Percentiles rank a stretch among this genome's conserved stretches.
phyloP scores from a whole-genome alignment of 2,888 invertebrate species.

The Aproaerema taeniolella region DNA sequence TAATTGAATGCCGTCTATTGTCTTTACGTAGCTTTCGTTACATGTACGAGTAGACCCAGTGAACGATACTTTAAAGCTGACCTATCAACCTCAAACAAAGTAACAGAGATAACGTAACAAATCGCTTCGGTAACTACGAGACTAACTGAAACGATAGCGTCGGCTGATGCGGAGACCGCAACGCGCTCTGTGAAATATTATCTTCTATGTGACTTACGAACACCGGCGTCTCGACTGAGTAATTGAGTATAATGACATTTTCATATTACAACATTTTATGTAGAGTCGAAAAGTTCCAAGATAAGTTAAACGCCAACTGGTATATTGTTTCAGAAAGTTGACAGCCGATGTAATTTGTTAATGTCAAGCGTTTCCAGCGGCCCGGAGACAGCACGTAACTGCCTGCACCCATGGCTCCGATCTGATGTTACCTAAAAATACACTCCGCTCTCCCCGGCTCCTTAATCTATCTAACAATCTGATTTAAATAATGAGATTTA shows the following conservation, averaged over 20 bases:
- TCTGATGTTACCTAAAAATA: slow-evolving; percentile 63
- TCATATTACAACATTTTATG: slow-evolving; percentile 75
- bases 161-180: slow-evolving; percentile 31
- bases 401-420: slow-evolving; percentile 32
- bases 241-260: slow-evolving; percentile 72
- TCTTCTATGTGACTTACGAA: slow-evolving; percentile 57
- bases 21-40: too few species aligned
- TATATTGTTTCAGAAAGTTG: slow-evolving; percentile 74
- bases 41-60: slow-evolving; percentile 38
- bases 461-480: slow-evolving; percentile 50
- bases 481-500: slow-evolving; percentile 62
- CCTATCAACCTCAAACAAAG: slow-evolving; percentile 68
- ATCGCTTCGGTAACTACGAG: slow-evolving; percentile 62
- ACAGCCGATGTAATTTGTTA: slow-evolving; percentile 74
- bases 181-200: slow-evolving; percentile 62
- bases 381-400: slow-evolving; percentile 36
- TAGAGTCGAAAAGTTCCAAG: slow-evolving; percentile 69
- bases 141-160: slow-evolving; percentile 56
- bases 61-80: slow-evolving; percentile 53
- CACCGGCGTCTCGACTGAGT: slow-evolving; percentile 49
- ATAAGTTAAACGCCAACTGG: slow-evolving; percentile 74
- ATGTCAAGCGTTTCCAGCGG: slow-evolving; percentile 48
- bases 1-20: too few species aligned
- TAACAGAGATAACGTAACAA: slow-evolving; percentile 68
- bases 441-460: slow-evolving; percentile 34